Evolutionary conservation across 2,797 vertebrate species (phyloP).

Genomic region (Alectoris magna): DNA sequence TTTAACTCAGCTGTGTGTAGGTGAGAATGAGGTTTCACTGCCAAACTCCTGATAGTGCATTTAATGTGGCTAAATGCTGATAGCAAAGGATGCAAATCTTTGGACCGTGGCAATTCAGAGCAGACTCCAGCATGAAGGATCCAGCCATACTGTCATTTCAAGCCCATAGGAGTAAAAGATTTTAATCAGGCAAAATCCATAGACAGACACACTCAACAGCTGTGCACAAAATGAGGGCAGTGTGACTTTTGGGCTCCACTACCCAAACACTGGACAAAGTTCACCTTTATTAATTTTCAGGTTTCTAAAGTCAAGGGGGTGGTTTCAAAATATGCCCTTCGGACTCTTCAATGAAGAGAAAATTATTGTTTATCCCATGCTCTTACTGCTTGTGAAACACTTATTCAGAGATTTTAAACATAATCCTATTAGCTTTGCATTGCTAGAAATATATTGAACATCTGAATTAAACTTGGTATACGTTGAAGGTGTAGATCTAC

Average conservation of each 20-base stretch:
- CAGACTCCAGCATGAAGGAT: neutral
- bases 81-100: neutral
- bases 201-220: rapidly evolving
- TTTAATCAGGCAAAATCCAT: neutral
- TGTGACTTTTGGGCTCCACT: neutral
- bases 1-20: rapidly evolving
- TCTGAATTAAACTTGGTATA: neutral
- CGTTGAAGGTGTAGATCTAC: neutral
- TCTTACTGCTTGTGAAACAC: neutral
- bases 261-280: neutral
- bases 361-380: neutral
- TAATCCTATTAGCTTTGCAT: neutral
- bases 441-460: neutral
- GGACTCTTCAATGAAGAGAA: neutral
- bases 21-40: neutral
- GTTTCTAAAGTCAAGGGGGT: neutral
- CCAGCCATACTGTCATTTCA: rapidly evolving
- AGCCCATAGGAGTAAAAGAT: neutral
- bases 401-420: neutral
- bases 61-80: neutral
- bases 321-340: neutral
- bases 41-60: neutral
- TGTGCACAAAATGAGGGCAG: neutral
- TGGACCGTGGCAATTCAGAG: rapidly evolving
- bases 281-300: neutral